These are phyloP conservation scores for Willowsia nigromaculata DNA, from an alignment of 2,888 invertebrate genomes.

Conservation along the genomic window DNA sequence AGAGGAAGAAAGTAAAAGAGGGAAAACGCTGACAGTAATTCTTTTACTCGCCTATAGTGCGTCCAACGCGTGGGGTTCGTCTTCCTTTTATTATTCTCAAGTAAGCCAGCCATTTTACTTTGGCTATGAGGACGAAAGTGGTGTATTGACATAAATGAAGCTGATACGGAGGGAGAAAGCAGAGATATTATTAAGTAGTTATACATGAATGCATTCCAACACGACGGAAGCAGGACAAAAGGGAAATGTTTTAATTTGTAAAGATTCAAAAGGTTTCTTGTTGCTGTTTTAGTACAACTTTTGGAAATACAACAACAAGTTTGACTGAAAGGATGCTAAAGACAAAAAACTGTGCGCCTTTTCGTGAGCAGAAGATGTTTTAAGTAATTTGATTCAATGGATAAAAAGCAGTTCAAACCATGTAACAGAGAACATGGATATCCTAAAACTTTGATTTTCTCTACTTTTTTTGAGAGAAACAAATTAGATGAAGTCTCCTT, in stretches of 20 bases:
- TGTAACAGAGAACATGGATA: background rate
- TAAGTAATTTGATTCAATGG: conserved; percentile 52
- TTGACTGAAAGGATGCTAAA: background rate
- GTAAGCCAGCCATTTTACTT: background rate
- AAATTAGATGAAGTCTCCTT: too few relatives aligned
- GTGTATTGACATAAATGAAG: conserved; percentile 2
- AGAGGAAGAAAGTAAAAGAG: background rate
- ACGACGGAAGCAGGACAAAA: conserved; percentile 6
- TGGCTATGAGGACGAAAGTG: background rate
- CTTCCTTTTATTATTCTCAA: background rate
- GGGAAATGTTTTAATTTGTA: conserved; percentile 24
- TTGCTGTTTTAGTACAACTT: background rate
- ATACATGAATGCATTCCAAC: conserved; percentile 4
- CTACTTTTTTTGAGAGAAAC: too few relatives aligned
- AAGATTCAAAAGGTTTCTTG: background rate
- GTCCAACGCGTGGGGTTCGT: conserved; percentile 1
- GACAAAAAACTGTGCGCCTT: background rate
- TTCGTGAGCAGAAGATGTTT: background rate
- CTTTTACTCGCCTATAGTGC: conserved; percentile 22
- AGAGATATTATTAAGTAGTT: background rate
- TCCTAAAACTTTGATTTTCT: background rate
- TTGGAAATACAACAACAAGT: background rate
- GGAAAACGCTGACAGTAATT: conserved; percentile 43
- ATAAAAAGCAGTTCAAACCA: background rate
- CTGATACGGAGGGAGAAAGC: background rate